A percentile compares a stretch with the other conserved stretches of the same genome.
Evolutionary conservation across 23 tunicate genomes (phyloP).

Genomic region (Trididemnum clinides): DNA sequence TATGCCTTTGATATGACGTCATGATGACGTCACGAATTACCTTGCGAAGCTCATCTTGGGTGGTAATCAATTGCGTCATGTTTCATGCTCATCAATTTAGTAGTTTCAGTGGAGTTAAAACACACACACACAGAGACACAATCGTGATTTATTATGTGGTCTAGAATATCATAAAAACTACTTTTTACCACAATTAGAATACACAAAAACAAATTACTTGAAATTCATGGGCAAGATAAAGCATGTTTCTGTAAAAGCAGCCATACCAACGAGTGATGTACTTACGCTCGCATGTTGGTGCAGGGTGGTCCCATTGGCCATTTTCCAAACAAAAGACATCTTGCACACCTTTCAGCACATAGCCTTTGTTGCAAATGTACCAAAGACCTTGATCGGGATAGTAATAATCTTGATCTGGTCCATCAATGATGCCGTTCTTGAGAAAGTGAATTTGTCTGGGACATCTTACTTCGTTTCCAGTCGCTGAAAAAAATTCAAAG

Average conservation of each 20-base stretch:
- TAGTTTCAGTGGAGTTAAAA: too few relatives aligned
- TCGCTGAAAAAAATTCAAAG: neutral
- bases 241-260: too few relatives aligned
- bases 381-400: neutral
- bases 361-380: neutral
- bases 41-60: too few relatives aligned
- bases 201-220: too few relatives aligned
- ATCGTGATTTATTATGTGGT: neutral
- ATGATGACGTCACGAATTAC: neutral
- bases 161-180: neutral
- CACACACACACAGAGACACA: neutral
- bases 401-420: neutral
- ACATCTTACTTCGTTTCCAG: neutral
- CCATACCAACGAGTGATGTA: too few relatives aligned
- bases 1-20: too few relatives aligned
- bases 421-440: neutral
- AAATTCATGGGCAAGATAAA: too few relatives aligned
- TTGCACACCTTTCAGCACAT: neutral
- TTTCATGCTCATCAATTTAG: neutral
- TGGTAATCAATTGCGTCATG: neutral
- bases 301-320: neutral
- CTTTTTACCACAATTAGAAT: neutral
- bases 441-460: neutral
- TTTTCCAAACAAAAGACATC: neutral
- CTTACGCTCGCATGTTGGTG: conserved; percentile 14